Conservation (phyloP, 2,888 invertebrate genomes). For the Heliothis peltigera region DNA sequence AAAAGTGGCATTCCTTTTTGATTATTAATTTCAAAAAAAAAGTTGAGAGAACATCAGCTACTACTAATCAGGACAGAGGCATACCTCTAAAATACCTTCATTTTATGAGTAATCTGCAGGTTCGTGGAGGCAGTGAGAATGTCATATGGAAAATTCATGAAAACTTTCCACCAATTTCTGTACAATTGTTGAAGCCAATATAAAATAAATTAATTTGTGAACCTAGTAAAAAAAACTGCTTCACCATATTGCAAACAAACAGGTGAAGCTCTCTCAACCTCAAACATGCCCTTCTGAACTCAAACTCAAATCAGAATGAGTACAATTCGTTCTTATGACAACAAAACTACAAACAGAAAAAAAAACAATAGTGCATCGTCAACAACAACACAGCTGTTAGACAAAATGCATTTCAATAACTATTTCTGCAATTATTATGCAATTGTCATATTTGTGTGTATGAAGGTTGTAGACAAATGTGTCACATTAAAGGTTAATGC, state of each 20-base stretch:
- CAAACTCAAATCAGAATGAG: not conserved
- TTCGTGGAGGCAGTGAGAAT: too few species aligned
- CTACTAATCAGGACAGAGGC: too few species aligned
- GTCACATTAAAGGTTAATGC: not conserved
- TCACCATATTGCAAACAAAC: not conserved
- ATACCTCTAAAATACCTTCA: too few species aligned
- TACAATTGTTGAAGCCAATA: too few species aligned
- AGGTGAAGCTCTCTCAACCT: not conserved
- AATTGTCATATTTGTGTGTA: constrained; percentile 12
- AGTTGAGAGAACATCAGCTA: too few species aligned
- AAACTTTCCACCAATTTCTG: too few species aligned
- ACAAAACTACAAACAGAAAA: not conserved
- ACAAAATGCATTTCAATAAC: constrained; percentile 10
- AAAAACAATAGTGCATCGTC: constrained; percentile 6
- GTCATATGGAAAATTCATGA: too few species aligned
- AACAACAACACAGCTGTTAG: constrained; percentile 15
- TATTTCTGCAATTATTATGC: constrained; percentile 13
- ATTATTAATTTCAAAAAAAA: too few species aligned
- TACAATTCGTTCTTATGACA: constrained; percentile 2
- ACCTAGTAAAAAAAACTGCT: not conserved
- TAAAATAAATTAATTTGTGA: too few species aligned
- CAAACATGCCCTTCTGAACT: not conserved
- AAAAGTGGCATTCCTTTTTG: too few species aligned
- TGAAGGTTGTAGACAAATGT: constrained; percentile 23
- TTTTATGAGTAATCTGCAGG: too few species aligned